A percentile compares a stretch with the other conserved stretches of the same genome.
phyloP scores from a whole-genome alignment of 2,113 vertebrate species.

The Murina feae region DNA sequence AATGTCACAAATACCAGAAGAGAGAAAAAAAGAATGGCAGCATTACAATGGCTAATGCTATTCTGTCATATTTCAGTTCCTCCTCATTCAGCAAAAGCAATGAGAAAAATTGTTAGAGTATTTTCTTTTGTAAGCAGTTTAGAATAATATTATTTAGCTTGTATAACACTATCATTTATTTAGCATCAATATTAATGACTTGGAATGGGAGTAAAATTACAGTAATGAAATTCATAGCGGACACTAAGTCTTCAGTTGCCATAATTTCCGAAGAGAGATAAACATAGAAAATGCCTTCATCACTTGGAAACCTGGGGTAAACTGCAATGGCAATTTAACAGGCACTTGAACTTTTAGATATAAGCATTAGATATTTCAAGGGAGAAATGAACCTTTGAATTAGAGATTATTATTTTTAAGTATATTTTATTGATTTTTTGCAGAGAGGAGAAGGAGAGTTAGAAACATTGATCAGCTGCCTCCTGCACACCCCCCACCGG shows the following conservation, averaged over 20 bases:
- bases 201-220: slow-evolving; percentile 59
- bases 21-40: background rate
- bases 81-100: background rate
- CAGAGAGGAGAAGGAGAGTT: no score
- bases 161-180: slow-evolving; percentile 47
- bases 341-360: background rate
- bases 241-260: slow-evolving; percentile 50
- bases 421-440: no score
- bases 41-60: background rate
- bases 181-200: slow-evolving; percentile 68
- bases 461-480: no score
- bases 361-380: slow-evolving; percentile 2
- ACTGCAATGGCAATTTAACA: slow-evolving; percentile 27
- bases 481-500: no score
- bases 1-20: background rate
- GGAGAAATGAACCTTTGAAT: background rate
- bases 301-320: slow-evolving; percentile 23
- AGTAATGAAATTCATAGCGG: slow-evolving; percentile 61
- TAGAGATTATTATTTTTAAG: slow-evolving; percentile 28
- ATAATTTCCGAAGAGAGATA: slow-evolving; percentile 14
- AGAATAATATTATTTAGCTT: slow-evolving; percentile 57
- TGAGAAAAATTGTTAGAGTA: slow-evolving; percentile 5
- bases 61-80: background rate
- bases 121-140: background rate
- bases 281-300: slow-evolving; percentile 43